A percentile compares a stretch with the other conserved stretches of the same genome.
Evolutionary conservation across 2,797 vertebrate genomes (phyloP).

Genomic region (Podarcis lilfordi): DNA sequence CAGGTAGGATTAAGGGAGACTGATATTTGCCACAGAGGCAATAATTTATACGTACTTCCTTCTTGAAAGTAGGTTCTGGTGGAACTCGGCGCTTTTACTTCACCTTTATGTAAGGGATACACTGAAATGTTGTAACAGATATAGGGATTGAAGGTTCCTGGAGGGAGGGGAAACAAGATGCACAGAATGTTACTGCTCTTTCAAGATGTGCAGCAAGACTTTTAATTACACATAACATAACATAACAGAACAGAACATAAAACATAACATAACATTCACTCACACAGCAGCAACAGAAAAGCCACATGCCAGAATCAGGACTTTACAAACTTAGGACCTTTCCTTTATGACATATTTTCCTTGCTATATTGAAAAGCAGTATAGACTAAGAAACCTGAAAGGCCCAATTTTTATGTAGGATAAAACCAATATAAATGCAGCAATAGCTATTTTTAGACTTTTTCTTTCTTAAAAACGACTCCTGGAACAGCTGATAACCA

Average conservation of each 20-base stretch:
- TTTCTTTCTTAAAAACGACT: not conserved
- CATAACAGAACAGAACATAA: too few species aligned
- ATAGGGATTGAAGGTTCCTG: slow-evolving; percentile 69
- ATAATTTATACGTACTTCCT: slow-evolving; percentile 69
- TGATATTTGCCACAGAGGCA: not conserved
- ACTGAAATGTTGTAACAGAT: slow-evolving; percentile 77
- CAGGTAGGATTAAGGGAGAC: not conserved
- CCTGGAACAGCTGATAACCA: not conserved
- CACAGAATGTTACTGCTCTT: slow-evolving; percentile 12
- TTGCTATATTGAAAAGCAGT: not conserved
- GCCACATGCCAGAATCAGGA: not conserved
- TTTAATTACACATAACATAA: not conserved
- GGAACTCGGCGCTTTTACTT: slow-evolving; percentile 61
- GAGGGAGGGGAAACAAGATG: slow-evolving; percentile 17
- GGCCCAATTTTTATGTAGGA: not conserved
- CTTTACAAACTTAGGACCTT: not conserved
- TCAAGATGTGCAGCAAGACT: slow-evolving; percentile 2
- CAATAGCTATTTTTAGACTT: too few species aligned
- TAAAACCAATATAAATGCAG: not conserved
- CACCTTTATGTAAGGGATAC: slow-evolving; percentile 68
- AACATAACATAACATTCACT: not conserved
- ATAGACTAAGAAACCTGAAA: not conserved
- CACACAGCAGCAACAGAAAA: not conserved
- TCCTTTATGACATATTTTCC: not conserved
- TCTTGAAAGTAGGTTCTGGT: slow-evolving; percentile 70